Evolutionary conservation across 2,888 invertebrate genomes (phyloP).

Genomic region (Leucophenga montana): DNA sequence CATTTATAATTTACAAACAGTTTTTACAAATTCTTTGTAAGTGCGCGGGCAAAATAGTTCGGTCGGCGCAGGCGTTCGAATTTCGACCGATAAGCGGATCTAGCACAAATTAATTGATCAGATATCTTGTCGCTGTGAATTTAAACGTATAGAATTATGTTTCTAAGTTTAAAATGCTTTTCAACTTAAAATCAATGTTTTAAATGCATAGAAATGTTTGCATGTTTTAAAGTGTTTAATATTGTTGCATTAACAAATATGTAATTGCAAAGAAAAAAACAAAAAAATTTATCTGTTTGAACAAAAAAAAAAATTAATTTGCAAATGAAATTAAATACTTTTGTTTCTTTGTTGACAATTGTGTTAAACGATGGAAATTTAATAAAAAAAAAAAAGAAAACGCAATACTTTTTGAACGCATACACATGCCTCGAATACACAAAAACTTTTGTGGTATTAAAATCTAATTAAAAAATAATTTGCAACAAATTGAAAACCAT

Average conservation of each 20-base stretch:
- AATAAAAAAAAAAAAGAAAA: neutral
- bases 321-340: neutral
- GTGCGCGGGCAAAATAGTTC: too few relatives aligned
- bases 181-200: too few relatives aligned
- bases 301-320: neutral
- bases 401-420: neutral
- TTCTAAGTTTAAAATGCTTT: too few relatives aligned
- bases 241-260: neutral
- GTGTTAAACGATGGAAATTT: neutral
- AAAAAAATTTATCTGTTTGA: neutral
- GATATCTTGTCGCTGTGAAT: too few relatives aligned
- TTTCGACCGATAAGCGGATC: too few relatives aligned
- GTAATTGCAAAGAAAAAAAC: neutral
- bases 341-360: neutral
- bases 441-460: constrained; percentile 20
- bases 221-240: too few relatives aligned
- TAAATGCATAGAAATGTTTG: too few relatives aligned
- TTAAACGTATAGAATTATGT: too few relatives aligned
- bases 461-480: constrained; percentile 43
- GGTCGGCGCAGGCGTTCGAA: too few relatives aligned
- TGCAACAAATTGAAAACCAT: constrained; percentile 7
- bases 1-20: too few relatives aligned
- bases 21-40: too few relatives aligned
- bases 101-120: too few relatives aligned
- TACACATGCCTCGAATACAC: neutral